Evolutionary conservation across 2,888 invertebrate genomes (phyloP).

Genomic region (Torymus tubicola): DNA sequence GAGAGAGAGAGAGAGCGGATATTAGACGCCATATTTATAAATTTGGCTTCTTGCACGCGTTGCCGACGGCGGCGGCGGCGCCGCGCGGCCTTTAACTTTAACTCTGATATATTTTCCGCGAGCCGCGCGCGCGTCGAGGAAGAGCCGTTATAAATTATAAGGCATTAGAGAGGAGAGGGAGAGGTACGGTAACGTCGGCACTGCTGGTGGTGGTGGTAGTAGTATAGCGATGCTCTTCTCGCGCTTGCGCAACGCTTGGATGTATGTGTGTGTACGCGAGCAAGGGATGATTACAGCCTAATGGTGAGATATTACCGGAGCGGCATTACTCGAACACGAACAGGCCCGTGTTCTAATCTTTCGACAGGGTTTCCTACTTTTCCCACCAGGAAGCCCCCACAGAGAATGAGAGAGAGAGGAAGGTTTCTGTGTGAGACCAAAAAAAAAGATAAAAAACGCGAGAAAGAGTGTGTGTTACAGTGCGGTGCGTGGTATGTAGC

Average conservation of each 20-base stretch:
- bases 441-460: conserved; percentile 29
- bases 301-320: conserved; percentile 76
- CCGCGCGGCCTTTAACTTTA: conserved; percentile 71
- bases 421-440: too few relatives aligned
- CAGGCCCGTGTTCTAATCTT: conserved; percentile 74
- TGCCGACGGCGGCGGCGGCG: too few relatives aligned
- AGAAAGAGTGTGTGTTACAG: too few relatives aligned
- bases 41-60: conserved; percentile 66
- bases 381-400: conserved; percentile 57
- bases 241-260: conserved; percentile 66
- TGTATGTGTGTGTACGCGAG: too few relatives aligned
- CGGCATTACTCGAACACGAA: conserved; percentile 75
- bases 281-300: conserved; percentile 76
- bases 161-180: conserved; percentile 69
- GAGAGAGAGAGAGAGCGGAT: conserved; percentile 59
- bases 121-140: conserved; percentile 61
- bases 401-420: neutral
- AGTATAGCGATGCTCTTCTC: conserved; percentile 63
- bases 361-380: conserved; percentile 76
- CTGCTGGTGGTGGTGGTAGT: conserved; percentile 45
- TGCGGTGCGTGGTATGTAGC: too few relatives aligned
- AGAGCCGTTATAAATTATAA: conserved; percentile 75
- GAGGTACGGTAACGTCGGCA: conserved; percentile 32
- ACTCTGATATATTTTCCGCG: conserved; percentile 73
- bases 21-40: conserved; percentile 70